phyloP scores from a whole-genome alignment of 2,888 invertebrate species.

The Megalurothrips usitatus region DNA sequence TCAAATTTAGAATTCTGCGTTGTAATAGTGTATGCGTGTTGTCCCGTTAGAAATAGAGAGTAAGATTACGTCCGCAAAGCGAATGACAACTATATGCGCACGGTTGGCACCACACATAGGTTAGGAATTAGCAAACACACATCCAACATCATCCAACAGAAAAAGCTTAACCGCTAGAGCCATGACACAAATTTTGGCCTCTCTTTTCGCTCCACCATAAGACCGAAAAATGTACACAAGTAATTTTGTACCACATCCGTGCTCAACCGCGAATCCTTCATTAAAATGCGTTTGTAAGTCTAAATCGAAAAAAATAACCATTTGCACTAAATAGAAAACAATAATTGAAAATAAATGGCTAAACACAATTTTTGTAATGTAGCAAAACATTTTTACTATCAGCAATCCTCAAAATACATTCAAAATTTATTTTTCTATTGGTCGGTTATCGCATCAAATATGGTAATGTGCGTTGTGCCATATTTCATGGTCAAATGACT shows the following conservation, averaged over 20 bases:
- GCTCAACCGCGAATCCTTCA: neutral
- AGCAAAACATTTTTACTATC: neutral
- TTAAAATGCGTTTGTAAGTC: neutral
- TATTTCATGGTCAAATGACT: neutral
- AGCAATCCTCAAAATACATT: no score
- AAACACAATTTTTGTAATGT: neutral
- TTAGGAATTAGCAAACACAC: conserved; percentile 25
- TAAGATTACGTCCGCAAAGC: conserved; percentile 22
- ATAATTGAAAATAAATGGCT: no score
- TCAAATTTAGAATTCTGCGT: neutral
- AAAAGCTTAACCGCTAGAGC: conserved; percentile 17
- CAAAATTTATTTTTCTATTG: no score
- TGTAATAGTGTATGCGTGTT: neutral
- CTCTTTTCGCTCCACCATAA: neutral
- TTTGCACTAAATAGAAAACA: no score
- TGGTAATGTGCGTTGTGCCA: neutral
- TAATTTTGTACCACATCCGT: neutral
- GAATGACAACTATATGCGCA: conserved; percentile 23
- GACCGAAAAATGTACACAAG: neutral
- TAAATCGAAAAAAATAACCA: no score
- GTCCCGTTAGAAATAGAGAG: neutral
- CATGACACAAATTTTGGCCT: conserved; percentile 14
- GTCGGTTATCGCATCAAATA: no score
- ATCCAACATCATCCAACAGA: conserved; percentile 9
- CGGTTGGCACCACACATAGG: conserved; percentile 10